These are phyloP conservation scores for Drosophila pruinosa DNA, from an alignment of 1,140 invertebrate species.

Conservation along the genomic window DNA sequence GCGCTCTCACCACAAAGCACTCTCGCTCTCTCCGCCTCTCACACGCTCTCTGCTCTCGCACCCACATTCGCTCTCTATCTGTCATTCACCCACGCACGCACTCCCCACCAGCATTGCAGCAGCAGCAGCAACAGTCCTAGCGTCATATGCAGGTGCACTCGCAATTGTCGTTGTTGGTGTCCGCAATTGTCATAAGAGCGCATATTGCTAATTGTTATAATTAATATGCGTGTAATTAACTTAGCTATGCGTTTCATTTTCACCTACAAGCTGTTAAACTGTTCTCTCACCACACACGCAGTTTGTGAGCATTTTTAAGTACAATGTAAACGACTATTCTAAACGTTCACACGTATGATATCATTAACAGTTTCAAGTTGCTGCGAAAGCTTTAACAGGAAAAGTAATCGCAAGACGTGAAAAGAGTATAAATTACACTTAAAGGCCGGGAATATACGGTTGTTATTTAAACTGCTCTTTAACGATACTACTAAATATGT, in stretches of 20 bases:
- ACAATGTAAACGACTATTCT: too few species aligned
- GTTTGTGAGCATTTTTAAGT: neutral
- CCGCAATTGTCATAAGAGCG: slow-evolving; percentile 27
- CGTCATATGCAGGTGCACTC: slow-evolving; percentile 3
- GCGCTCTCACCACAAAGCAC: neutral
- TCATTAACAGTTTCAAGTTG: neutral
- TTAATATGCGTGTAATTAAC: slow-evolving; percentile 34
- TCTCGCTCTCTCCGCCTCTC: slow-evolving; percentile 6
- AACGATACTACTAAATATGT: neutral
- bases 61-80: neutral
- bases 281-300: neutral
- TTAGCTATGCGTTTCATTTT: slow-evolving; percentile 9
- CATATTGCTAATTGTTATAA: slow-evolving; percentile 35
- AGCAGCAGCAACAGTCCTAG: too few species aligned
- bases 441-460: too few species aligned
- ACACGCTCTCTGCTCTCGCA: neutral
- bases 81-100: slow-evolving; percentile 12
- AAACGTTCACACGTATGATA: too few species aligned
- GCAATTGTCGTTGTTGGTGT: slow-evolving; percentile 6
- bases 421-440: too few species aligned
- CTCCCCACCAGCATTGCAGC: neutral
- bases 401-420: too few species aligned
- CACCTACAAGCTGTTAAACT: neutral
- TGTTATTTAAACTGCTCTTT: neutral
- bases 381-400: neutral